A percentile compares a stretch with the other conserved stretches of the same genome.
These are phyloP conservation scores for Scolopax rusticola DNA, from an alignment of 2,797 vertebrate species.

Conservation along the genomic window DNA sequence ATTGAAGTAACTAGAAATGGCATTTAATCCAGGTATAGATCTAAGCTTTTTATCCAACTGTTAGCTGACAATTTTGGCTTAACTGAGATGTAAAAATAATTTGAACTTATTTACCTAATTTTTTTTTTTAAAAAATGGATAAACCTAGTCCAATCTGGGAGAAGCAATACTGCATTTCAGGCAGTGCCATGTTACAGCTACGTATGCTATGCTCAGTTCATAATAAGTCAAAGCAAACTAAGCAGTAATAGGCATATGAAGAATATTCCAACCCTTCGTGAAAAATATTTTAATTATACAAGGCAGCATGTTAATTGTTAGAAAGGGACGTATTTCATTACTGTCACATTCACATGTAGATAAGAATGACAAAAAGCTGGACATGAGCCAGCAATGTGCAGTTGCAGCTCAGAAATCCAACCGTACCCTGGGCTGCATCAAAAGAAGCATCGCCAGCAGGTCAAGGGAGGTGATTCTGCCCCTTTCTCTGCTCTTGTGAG, in stretches of 20 bases:
- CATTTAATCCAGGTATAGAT: not conserved
- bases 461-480: not conserved
- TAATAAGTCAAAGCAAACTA: not conserved
- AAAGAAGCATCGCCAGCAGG: rapidly evolving
- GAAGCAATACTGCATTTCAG: not conserved
- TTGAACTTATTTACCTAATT: not conserved
- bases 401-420: not conserved
- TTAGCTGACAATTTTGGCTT: not conserved
- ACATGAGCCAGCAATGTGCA: rapidly evolving
- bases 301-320: not conserved
- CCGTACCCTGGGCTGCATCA: rapidly evolving
- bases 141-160: not conserved
- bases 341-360: rapidly evolving
- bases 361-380: not conserved
- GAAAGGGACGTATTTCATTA: not conserved
- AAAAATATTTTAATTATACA: not conserved
- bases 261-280: not conserved
- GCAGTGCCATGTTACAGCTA: not conserved
- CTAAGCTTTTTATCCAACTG: not conserved
- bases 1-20: not conserved
- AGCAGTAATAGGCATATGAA: rapidly evolving
- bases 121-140: not conserved
- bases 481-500: rapidly evolving
- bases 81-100: not conserved
- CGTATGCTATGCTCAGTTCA: not conserved